Percentiles rank a stretch among this genome's conserved stretches.
Evolutionary conservation across 2,888 invertebrate genomes (phyloP).

Genomic region (Drymonia ruficornis): DNA sequence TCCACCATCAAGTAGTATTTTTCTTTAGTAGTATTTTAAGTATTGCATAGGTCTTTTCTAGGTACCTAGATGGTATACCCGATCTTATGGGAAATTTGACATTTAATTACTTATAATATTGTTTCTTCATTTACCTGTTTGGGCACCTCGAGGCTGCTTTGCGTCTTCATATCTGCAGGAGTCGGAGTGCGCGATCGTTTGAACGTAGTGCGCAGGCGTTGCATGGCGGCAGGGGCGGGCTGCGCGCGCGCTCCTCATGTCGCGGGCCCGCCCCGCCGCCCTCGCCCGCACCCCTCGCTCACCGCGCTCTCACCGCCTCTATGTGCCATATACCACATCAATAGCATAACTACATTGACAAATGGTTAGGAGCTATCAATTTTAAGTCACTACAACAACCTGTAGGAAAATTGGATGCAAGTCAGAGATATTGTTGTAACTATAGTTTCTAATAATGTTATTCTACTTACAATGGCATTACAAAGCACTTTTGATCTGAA

Average conservation of each 20-base stretch:
- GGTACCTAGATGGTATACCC: too few relatives aligned
- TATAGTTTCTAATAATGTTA: too few relatives aligned
- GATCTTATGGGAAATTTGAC: too few relatives aligned
- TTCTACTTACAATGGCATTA: too few relatives aligned
- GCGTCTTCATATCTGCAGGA: constrained; percentile 95
- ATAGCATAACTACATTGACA: neutral
- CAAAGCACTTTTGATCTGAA: too few relatives aligned
- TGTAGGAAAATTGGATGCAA: constrained; percentile 1
- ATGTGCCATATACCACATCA: constrained; percentile 15
- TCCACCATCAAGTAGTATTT: too few relatives aligned
- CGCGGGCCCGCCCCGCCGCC: constrained; percentile 78
- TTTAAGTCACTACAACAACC: too few relatives aligned
- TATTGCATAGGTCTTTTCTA: too few relatives aligned
- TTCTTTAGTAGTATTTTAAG: too few relatives aligned
- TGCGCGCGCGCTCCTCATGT: constrained; percentile 72
- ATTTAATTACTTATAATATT: too few relatives aligned
- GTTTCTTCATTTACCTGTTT: constrained; percentile 85
- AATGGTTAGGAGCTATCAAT: too few relatives aligned
- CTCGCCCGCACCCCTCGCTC: constrained; percentile 55
- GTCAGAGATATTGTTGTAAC: neutral
- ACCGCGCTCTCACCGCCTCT: constrained; percentile 51
- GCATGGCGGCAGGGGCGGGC: constrained; percentile 86
- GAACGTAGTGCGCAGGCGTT: constrained; percentile 93
- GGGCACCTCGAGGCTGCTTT: constrained; percentile 95
- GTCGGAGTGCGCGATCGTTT: constrained; percentile 95